Base-by-base conservation (phyloP, 1,140 invertebrate species). In the Macrosteles quadrilineatus region DNA sequence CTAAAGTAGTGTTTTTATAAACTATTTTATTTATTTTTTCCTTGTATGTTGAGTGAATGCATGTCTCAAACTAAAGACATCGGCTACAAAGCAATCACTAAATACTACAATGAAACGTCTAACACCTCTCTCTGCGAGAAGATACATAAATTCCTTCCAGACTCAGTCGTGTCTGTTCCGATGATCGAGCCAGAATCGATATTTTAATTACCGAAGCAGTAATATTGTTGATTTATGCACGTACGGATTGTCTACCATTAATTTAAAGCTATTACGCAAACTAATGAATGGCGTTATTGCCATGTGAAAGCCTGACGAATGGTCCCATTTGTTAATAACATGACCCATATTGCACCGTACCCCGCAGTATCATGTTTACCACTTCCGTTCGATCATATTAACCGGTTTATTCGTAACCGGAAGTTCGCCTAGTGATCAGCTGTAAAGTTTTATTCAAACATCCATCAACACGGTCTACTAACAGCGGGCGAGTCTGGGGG, bases 271-370 rank as follows among this genome's bases (percentile, higher is more conserved):
- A 50, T 50, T 17, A 50, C 21, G 47, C 47, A 50, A 50, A 21
- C 47, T 50, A 50, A 50, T 50, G 47, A 19, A 19, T 17, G 47
- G 4, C 14, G 21, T 4, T 21, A 50, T 50, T 50, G 21, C 6
- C 47, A 11, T 50, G 47, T 50, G 47, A 50, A 50, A 50, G 47
- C 21, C 4, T 50, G 47, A 50, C 21, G 47, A 21, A 50, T 50
- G 47, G 47, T 4, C 6, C 47, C 47, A 50, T 50, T 50, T 50
- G 47, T 50, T 50, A 50, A 50, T 50, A 50, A 50, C 47, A 50
- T 50, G 47, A 50, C 47, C 47, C 47, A 50, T 50, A 50, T 50
- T 50, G 47, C 47, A 21, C 47, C 4, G n/a, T 3, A 4, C 47
- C n/a, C 47, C 21, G 14, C 47, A 50, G 47, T 50, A 50, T 50